Conservation (phyloP, 2,113 vertebrate genomes). For the Apistogramma diplotaenia region DNA sequence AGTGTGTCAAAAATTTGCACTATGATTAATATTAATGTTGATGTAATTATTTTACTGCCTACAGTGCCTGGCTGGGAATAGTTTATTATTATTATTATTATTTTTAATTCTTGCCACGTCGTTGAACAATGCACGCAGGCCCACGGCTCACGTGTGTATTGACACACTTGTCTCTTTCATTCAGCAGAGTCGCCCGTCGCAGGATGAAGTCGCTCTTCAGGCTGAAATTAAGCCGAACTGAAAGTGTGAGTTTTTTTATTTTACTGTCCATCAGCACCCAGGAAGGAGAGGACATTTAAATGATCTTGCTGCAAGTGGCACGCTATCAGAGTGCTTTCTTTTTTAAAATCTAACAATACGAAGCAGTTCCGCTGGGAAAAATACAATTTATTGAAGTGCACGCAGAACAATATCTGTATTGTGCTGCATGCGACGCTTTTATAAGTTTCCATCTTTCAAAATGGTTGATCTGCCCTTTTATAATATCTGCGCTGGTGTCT, state of each 20-base stretch:
- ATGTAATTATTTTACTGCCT: conserved; percentile 62
- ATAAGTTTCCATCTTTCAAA: conserved; percentile 30
- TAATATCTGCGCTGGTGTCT: conserved; percentile 16
- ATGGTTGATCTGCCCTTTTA: background rate
- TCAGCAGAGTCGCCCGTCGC: background rate
- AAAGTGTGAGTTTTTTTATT: conserved; percentile 32
- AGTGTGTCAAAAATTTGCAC: conserved; percentile 18
- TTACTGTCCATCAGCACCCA: conserved; percentile 33
- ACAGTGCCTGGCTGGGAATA: conserved; percentile 27
- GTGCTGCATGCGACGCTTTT: background rate
- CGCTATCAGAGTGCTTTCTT: conserved; percentile 7
- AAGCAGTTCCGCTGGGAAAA: conserved; percentile 15
- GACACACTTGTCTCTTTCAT: conserved; percentile 45
- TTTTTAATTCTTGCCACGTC: conserved; percentile 52
- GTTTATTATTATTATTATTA: background rate
- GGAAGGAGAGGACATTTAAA: conserved; percentile 16
- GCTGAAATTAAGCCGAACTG: conserved; percentile 4
- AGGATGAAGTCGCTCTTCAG: background rate
- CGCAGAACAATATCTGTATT: background rate
- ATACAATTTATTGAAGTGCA: conserved; percentile 12
- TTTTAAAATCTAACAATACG: conserved; percentile 15
- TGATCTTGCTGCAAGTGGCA: conserved; percentile 17
- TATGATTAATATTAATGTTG: conserved; percentile 57
- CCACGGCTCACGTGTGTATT: conserved; percentile 16
- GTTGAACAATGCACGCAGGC: conserved; percentile 27